Percentiles rank a stretch among this genome's conserved stretches.
phyloP scores from a whole-genome alignment of 2,888 invertebrate species.

The Listrodromus nycthemerus region DNA sequence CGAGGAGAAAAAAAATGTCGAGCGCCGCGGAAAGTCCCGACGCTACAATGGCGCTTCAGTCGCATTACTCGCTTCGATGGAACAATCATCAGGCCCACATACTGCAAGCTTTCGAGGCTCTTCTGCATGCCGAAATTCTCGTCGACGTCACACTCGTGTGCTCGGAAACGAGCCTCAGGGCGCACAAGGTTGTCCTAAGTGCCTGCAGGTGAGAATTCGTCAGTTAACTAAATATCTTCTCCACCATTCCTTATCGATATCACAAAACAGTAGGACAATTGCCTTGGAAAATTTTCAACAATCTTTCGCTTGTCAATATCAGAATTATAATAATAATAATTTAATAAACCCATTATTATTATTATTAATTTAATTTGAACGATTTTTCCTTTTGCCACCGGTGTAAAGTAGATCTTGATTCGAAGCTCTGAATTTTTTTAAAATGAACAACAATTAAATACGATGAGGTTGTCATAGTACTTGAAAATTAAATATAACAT shows the following conservation, averaged over 20 bases:
- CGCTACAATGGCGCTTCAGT: slow-evolving; percentile 86
- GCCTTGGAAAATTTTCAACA: no score
- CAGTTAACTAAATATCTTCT: not conserved
- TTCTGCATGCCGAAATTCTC: slow-evolving; percentile 93
- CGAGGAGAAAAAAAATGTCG: slow-evolving; percentile 79
- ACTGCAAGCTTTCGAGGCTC: slow-evolving; percentile 94
- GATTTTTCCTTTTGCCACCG: no score
- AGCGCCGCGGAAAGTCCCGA: slow-evolving; percentile 81
- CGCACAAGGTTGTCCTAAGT: slow-evolving; percentile 96
- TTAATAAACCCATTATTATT: no score
- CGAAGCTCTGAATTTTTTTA: no score
- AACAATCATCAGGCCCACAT: slow-evolving; percentile 97
- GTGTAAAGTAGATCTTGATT: no score
- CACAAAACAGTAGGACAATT: no score
- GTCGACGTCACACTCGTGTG: slow-evolving; percentile 97
- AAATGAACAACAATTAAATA: no score
- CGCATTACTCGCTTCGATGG: slow-evolving; percentile 97
- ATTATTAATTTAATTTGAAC: no score
- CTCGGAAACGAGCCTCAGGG: slow-evolving; percentile 93
- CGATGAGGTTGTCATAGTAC: no score
- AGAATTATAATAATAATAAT: no score
- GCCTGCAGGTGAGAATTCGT: slow-evolving; percentile 86
- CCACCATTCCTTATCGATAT: not conserved
- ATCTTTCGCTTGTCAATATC: no score
- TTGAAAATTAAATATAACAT: no score